A percentile compares a stretch with the other conserved stretches of the same genome.
These are phyloP conservation scores for Drosophila chauvacae DNA, from an alignment of 1,140 invertebrate species.

Conservation along the genomic window DNA sequence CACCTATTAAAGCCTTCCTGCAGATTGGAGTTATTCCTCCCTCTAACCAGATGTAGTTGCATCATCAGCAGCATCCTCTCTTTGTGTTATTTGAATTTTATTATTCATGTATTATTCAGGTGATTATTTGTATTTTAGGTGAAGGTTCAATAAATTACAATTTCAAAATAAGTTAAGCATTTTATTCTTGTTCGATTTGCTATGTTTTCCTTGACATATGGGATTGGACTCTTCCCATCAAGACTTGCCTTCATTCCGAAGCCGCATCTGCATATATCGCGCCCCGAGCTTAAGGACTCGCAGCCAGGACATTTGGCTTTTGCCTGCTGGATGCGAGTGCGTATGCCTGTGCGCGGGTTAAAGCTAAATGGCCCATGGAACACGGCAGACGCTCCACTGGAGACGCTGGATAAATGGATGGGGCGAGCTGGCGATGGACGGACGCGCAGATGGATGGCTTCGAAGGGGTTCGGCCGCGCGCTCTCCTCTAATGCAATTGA, in stretches of 20 bases:
- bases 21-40: too few species aligned
- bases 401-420: slow-evolving; percentile 41
- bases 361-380: slow-evolving; percentile 72
- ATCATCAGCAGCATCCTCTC: too few species aligned
- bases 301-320: slow-evolving; percentile 2
- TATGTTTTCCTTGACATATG: too few species aligned
- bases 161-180: too few species aligned
- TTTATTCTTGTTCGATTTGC: too few species aligned
- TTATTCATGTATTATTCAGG: too few species aligned
- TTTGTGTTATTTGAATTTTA: too few species aligned
- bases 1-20: background rate
- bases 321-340: slow-evolving; percentile 17
- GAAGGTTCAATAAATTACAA: too few species aligned
- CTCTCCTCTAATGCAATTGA: slow-evolving; percentile 59
- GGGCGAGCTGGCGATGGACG: slow-evolving; percentile 6
- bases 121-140: too few species aligned
- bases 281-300: background rate
- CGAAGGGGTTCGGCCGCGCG: slow-evolving; percentile 5
- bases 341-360: slow-evolving; percentile 29
- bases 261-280: slow-evolving; percentile 26
- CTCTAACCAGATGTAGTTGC: too few species aligned
- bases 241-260: background rate
- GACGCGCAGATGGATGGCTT: slow-evolving; percentile 32
- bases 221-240: too few species aligned
- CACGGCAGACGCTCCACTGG: slow-evolving; percentile 39